phyloP scores from a whole-genome alignment of 1,140 invertebrate species.

The Drosophila oshimai region DNA sequence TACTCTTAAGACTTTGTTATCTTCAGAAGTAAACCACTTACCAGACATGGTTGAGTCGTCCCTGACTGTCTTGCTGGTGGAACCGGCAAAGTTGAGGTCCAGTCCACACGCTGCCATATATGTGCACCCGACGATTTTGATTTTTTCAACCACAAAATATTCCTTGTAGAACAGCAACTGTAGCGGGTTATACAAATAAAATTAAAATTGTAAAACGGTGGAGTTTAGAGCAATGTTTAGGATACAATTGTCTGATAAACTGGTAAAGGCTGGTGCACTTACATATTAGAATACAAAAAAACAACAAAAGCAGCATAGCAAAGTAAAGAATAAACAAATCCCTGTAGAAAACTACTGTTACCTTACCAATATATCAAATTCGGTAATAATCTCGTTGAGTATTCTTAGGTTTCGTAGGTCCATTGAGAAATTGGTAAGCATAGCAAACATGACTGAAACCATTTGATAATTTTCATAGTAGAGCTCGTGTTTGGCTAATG shows the following conservation, averaged over 20 bases:
- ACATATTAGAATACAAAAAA: no score
- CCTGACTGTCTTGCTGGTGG: neutral
- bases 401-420: constrained; percentile 88
- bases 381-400: constrained; percentile 94
- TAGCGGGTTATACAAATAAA: neutral
- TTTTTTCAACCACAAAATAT: constrained; percentile 88
- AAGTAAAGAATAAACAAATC: neutral
- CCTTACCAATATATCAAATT: constrained; percentile 88
- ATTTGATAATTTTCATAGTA: constrained; percentile 92
- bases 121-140: constrained; percentile 95
- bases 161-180: constrained; percentile 35
- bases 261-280: no score
- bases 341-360: no score
- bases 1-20: no score
- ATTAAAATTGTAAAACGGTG: neutral
- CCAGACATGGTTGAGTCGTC: neutral
- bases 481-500: constrained; percentile 87
- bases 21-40: neutral
- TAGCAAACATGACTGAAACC: constrained; percentile 96
- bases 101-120: constrained; percentile 97
- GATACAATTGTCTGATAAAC: no score
- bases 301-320: no score
- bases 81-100: constrained; percentile 80
- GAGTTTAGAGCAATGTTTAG: no score
- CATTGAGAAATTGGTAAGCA: constrained; percentile 89